Percentiles rank a stretch among this genome's conserved stretches.
Conservation (phyloP, 2,888 invertebrate species). For the Anorthoa munda region DNA sequence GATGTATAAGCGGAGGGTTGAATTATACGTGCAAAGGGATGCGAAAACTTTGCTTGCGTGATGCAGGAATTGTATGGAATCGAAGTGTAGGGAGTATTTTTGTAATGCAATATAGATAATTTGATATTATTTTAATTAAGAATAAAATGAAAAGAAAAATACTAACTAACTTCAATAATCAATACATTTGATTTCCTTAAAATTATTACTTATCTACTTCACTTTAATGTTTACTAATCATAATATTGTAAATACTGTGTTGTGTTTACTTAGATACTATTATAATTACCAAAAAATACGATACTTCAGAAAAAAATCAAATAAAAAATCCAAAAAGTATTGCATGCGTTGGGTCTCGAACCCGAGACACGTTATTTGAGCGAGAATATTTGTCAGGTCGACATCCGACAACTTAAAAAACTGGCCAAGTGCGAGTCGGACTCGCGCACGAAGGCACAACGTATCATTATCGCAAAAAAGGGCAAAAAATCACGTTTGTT, state of each 20-base stretch:
- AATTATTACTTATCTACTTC: background rate
- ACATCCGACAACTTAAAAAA: too few species aligned
- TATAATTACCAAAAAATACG: background rate
- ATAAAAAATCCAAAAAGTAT: slow-evolving; percentile 6
- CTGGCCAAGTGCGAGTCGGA: too few species aligned
- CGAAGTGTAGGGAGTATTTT: background rate
- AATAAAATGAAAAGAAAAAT: background rate
- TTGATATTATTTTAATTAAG: too few species aligned
- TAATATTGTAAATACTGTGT: background rate
- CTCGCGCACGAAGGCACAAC: too few species aligned
- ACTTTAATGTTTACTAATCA: background rate
- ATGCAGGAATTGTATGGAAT: slow-evolving; percentile 1
- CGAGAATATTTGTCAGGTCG: too few species aligned
- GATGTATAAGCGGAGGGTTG: accelerated
- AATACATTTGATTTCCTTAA: too few species aligned
- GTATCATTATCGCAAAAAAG: too few species aligned
- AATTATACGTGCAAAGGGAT: background rate
- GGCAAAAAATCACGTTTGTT: too few species aligned
- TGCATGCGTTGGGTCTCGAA: background rate
- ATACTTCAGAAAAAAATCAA: background rate
- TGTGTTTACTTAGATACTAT: background rate
- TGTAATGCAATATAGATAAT: background rate
- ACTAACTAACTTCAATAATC: background rate
- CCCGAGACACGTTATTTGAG: background rate
- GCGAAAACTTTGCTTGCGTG: slow-evolving; percentile 24